Base-by-base conservation (phyloP, 2,888 invertebrate species). In the Platycheirus rosarum region DNA sequence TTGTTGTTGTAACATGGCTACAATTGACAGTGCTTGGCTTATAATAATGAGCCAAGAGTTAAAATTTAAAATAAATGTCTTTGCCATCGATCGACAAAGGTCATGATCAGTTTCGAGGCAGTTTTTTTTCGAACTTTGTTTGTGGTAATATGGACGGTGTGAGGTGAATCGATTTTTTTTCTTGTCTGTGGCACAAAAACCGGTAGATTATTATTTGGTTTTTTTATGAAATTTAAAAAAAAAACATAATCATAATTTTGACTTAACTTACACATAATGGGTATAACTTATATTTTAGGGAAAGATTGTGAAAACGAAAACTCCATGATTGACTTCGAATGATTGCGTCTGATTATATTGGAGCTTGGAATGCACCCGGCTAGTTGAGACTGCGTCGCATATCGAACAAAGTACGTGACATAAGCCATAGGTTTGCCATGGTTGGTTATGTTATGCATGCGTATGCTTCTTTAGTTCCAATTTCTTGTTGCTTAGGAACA, bases 21-120 rank as follows among this genome's bases (percentile, higher is more conserved):
- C 35, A 18, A 55, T 5, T 5, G n/a, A 11, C 37, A 62, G 35
- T 62, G 18, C 68, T 69, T 57, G 55, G 74, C 6, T 69, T 49
- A 35, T 35, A 60, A 70, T 75, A 65, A 65, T 80, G 44, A 70
- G 32, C 14, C 69, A 69, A 57, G 69, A 46, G 29, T 51, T 53
- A 63, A 20, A 79, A 49, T 74, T 74, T 79, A 74, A 69, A 65
- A 70, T 44, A 63, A 40, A 26, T 66, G 70, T 76, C 42, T 65
- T 76, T 70, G 65, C 66, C 65, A 66, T 66, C 76, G 60, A 37
- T 66, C 60, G 60, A 65, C 66, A 80, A 76, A 80, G 80, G 80
- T 76, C 80, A 80, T 46, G 80, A 76, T 80, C 80, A 76, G 53
- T 66, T 49, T 44, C 16, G 49, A 40, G 29, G 69, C 69, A 62